Evolutionary conservation across 1,140 invertebrate genomes (phyloP).

Genomic region (Colletes latitarsis): DNA sequence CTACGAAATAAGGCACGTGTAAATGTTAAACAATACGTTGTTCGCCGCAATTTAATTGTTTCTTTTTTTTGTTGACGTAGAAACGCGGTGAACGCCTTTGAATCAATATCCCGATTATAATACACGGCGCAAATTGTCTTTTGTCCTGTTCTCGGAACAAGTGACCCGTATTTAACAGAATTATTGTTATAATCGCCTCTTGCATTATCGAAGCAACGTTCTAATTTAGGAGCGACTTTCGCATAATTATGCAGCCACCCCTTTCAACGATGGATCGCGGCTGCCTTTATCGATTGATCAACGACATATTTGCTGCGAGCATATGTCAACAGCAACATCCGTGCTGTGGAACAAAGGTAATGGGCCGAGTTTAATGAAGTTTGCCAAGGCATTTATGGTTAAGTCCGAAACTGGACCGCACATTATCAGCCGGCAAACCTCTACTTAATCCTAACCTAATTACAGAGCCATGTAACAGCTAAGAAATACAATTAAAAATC

Average conservation of each 20-base stretch:
- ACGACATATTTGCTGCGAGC: conserved; percentile 9
- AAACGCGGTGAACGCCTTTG: background rate
- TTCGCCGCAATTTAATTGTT: background rate
- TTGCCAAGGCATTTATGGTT: conserved; percentile 43
- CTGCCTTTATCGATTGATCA: conserved; percentile 17
- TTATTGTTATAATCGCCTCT: conserved; percentile 24
- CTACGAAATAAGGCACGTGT: too few species aligned
- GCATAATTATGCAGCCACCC: conserved; percentile 8
- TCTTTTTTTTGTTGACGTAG: too few species aligned
- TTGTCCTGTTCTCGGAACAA: background rate
- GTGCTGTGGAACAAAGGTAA: conserved; percentile 21
- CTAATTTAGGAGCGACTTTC: conserved; percentile 18
- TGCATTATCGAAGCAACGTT: conserved; percentile 25
- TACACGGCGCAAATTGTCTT: conserved; percentile 25
- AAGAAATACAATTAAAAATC: too few species aligned
- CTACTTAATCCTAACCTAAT: conserved; percentile 19
- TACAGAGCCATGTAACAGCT: conserved; percentile 11
- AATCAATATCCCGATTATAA: conserved; percentile 21
- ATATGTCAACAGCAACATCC: conserved; percentile 35
- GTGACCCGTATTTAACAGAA: conserved; percentile 22
- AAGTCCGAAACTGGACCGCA: conserved; percentile 33
- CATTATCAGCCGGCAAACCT: conserved; percentile 31
- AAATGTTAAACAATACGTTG: background rate
- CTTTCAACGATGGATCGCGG: conserved; percentile 11
- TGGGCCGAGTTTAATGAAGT: conserved; percentile 53